Evolutionary conservation across 2,888 invertebrate species (phyloP).

Genomic region (Cheilosia vulpina): DNA sequence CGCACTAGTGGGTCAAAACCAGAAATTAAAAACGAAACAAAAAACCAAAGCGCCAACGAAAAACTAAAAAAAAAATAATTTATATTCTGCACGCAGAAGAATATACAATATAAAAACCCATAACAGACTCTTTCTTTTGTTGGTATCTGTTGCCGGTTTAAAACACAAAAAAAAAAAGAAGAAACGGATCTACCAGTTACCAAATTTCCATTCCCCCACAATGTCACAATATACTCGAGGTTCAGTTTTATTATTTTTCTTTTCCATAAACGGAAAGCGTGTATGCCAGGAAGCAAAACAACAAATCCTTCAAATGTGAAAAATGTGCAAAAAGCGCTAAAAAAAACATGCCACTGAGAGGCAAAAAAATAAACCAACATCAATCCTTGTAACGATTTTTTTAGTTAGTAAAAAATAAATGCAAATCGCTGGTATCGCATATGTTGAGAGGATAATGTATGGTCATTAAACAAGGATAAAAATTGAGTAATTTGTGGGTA

Average conservation of each 20-base stretch:
- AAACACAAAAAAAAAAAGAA: slow-evolving; percentile 35
- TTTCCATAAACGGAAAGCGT: slow-evolving; percentile 58
- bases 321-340: slow-evolving; percentile 45
- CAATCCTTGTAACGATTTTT: slow-evolving; percentile 68
- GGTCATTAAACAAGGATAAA: slow-evolving; percentile 66
- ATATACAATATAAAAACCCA: background rate
- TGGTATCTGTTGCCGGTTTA: slow-evolving; percentile 63
- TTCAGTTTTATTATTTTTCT: slow-evolving; percentile 56
- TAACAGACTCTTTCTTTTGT: slow-evolving; percentile 33
- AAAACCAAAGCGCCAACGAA: slow-evolving; percentile 25
- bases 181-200: background rate
- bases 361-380: slow-evolving; percentile 24
- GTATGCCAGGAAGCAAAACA: slow-evolving; percentile 4
- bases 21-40: slow-evolving; percentile 28
- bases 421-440: slow-evolving; percentile 63
- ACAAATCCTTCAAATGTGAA: slow-evolving; percentile 52
- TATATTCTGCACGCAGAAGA: slow-evolving; percentile 65
- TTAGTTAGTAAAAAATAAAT: slow-evolving; percentile 73
- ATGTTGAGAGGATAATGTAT: slow-evolving; percentile 71
- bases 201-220: slow-evolving; percentile 15
- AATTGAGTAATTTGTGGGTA: slow-evolving; percentile 66
- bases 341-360: slow-evolving; percentile 27
- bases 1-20: slow-evolving; percentile 61
- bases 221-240: slow-evolving; percentile 60
- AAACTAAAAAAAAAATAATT: slow-evolving; percentile 67